Base-by-base conservation (phyloP, 1,140 invertebrate genomes). In the Bombus sibiricus region DNA sequence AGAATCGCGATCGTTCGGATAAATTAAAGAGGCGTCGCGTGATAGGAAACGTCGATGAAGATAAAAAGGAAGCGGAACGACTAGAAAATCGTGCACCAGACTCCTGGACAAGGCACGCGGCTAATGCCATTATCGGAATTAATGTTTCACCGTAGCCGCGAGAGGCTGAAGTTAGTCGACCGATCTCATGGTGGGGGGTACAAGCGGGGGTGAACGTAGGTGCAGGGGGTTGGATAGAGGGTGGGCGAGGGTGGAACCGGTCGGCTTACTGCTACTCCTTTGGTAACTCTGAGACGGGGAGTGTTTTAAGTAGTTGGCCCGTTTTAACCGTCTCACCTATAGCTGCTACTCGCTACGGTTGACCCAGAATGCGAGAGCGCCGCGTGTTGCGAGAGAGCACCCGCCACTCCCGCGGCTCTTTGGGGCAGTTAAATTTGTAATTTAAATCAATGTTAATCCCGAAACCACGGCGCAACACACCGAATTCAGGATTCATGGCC, bases 391-490 rank as follows among this genome's bases (percentile, higher is more conserved):
- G 43, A 81, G 85, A 69, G 41, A 68, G 71, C 13, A 28, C 2
- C 66, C 53, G 47, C 59, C 76, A 32, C 57, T 76, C 73, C 57
- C 73, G 64, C 71, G 28, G 72, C 80, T 85, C 82, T 80, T 85
- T 47, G 77, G 74, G 89, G 80, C 86, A 91, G 89, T 90, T 91
- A 89, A 90, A 92, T 92, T 92, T 92, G 91, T 89, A 90, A 92
- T 92, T 91, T 91, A 92, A 92, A 92, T 92, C 86, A 87, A 91
- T 92, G 91, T 92, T 91, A 92, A 91, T 91, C 83, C 81, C 64
- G 84, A 71, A 85, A 81, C 83, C 85, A 75, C 83, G 82, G 68
- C 73, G 83, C 80, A 82, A 84, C 89, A 86, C 66, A 86, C 77
- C 88, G 81, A 86, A 86, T 78, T 85, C 77, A 62, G 88, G 82